Conservation (phyloP, 2,888 invertebrate species). For the Acrobasis suavella region DNA sequence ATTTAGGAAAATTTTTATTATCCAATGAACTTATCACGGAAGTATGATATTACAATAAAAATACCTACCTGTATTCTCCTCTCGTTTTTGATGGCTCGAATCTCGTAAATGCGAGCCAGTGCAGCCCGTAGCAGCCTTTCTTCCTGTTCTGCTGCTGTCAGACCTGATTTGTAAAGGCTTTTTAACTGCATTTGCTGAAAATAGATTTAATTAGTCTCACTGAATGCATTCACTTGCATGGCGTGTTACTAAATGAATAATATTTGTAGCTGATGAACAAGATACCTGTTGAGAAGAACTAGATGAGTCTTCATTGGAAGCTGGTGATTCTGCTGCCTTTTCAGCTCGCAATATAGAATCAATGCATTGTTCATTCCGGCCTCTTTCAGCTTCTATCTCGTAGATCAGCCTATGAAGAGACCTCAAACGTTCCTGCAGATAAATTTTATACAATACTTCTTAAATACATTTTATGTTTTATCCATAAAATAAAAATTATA, state of each 20-base stretch:
- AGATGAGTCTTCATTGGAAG: slow-evolving; percentile 68
- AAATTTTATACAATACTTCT: neutral
- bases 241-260: neutral
- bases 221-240: neutral
- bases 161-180: slow-evolving; percentile 89
- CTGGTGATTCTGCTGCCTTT: slow-evolving; percentile 62
- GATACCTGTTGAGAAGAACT: slow-evolving; percentile 69
- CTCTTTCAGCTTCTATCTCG: slow-evolving; percentile 91
- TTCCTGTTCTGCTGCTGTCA: slow-evolving; percentile 92
- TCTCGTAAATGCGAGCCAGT: slow-evolving; percentile 93
- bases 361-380: slow-evolving; percentile 90
- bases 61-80: slow-evolving; percentile 87
- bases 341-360: slow-evolving; percentile 90
- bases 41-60: too few species aligned
- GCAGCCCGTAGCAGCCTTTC: slow-evolving; percentile 92
- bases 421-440: slow-evolving; percentile 88
- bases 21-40: too few species aligned
- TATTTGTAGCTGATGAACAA: neutral
- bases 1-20: too few species aligned
- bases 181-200: slow-evolving; percentile 86
- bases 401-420: slow-evolving; percentile 89
- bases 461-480: too few species aligned
- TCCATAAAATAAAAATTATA: too few species aligned
- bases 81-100: slow-evolving; percentile 93
- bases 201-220: neutral